Conservation (phyloP, 1,140 invertebrate genomes). For the Lasioglossum baleicum region DNA sequence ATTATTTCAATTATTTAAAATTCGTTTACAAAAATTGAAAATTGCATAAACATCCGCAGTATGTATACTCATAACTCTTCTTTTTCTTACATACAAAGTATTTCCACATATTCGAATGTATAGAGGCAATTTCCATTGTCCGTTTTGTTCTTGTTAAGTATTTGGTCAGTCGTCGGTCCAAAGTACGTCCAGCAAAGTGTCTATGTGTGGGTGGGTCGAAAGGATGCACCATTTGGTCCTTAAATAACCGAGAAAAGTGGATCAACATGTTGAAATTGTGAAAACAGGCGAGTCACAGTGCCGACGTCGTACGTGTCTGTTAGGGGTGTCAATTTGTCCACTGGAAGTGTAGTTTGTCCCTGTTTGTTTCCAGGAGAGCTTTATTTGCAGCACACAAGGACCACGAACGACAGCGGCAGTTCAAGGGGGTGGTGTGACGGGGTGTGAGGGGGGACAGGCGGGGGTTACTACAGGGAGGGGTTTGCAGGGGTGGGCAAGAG, state of each 20-base stretch:
- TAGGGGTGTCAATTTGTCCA: conserved; percentile 73
- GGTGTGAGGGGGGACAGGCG: background rate
- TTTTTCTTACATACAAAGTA: no score
- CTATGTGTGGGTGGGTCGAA: no score
- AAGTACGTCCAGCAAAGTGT: no score
- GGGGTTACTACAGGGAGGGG: background rate
- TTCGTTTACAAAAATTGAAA: no score
- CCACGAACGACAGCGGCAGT: conserved; percentile 48
- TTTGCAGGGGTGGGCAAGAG: conserved; percentile 22
- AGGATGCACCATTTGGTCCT: conserved; percentile 25
- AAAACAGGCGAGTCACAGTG: conserved; percentile 46
- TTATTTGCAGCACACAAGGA: conserved; percentile 75
- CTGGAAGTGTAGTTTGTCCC: conserved; percentile 59
- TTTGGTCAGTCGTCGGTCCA: background rate
- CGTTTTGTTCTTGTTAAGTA: no score
- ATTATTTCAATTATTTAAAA: no score
- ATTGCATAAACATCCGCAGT: no score
- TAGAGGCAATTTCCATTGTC: no score
- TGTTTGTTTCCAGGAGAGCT: conserved; percentile 76
- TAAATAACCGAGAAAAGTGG: conserved; percentile 42
- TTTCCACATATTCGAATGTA: no score
- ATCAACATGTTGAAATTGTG: conserved; percentile 53
- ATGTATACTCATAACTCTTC: no score
- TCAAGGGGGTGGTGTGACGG: conserved; percentile 30
- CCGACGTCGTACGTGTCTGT: conserved; percentile 55